Conservation (phyloP, 2,113 vertebrate species). For the Capreolus pygargus region DNA sequence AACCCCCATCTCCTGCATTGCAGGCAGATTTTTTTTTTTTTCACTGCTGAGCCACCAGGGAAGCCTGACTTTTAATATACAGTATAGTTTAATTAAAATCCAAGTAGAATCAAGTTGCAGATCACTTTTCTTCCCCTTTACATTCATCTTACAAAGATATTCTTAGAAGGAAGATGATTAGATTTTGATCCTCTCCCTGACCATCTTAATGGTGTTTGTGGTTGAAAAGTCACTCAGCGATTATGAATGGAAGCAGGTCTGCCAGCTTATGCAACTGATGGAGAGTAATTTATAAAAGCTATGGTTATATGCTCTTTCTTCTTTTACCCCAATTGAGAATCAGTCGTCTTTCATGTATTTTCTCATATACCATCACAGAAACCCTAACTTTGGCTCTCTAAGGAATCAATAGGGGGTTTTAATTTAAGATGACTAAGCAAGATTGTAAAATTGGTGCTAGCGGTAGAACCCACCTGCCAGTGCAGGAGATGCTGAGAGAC, state of each 20-base stretch:
- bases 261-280: background rate
- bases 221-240: background rate
- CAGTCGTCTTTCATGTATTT: background rate
- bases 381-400: background rate
- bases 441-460: background rate
- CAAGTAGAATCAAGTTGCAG: conserved; percentile 5
- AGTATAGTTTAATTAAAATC: conserved; percentile 60
- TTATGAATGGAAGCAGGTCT: background rate
- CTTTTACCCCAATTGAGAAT: background rate
- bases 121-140: conserved; percentile 49
- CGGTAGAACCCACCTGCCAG: background rate
- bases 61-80: conserved; percentile 21
- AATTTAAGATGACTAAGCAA: background rate
- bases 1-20: background rate
- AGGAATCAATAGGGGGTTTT: background rate
- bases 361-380: background rate
- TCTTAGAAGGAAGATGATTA: conserved; percentile 8
- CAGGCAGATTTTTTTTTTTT: background rate
- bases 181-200: background rate
- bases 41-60: background rate
- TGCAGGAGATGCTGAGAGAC: background rate
- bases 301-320: background rate
- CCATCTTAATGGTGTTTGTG: background rate
- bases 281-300: background rate
- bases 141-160: conserved; percentile 4